Evolutionary conservation across 2,797 vertebrate genomes (phyloP), one percentile per base, ranked within the genome.

Genomic region (Protonibea diacanthus): DNA sequence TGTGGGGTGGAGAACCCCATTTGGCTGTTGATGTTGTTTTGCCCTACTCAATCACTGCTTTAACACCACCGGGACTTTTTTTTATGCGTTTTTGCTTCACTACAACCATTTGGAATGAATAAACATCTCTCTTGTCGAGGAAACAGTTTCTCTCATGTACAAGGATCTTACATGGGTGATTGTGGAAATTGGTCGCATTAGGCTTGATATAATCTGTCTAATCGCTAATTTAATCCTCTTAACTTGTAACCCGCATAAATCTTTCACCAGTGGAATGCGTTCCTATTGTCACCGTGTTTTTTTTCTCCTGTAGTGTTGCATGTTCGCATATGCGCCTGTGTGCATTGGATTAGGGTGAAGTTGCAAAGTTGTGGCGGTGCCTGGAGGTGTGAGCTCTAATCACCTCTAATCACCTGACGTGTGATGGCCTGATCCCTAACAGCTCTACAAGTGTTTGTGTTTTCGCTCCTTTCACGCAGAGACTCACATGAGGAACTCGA

Each of bases 321-420:
- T 84, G 64, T 86, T 74, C 71, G 70, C 57, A 27, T 86, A 81
- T 77, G 75, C 70, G 66, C 77, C 49, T 58, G 62, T 59, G 66
- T 81, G 74, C 40, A 44, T 52, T 63, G 87, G 90, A 93, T 94
- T 91, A 91, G 87, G 76, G 78, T 76, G 74, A 82, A 76, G 84
- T 89, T 86, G 85, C 79, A 78, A 79, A 88, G 79, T 85, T 68
- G 87, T 85, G 89, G 76, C 55, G 73, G 80, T 88, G 92, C 92
- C 91, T 83, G 91, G 90, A 94, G 93, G 94, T 95, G 93, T 95
- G 93, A 90, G 91, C 86, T 75, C 73, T 92, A 90, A 92, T 93
- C 93, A 86, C 92, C 86, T 85, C 78, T 90, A 91, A 92, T 95
- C 93, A 93, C 92, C 91, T 93, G 89, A 94, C 62, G 92, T 92